Evolutionary conservation across 2,113 vertebrate species (phyloP), one percentile per base, ranked within the genome.

Genomic region (Lasiurus borealis): DNA sequence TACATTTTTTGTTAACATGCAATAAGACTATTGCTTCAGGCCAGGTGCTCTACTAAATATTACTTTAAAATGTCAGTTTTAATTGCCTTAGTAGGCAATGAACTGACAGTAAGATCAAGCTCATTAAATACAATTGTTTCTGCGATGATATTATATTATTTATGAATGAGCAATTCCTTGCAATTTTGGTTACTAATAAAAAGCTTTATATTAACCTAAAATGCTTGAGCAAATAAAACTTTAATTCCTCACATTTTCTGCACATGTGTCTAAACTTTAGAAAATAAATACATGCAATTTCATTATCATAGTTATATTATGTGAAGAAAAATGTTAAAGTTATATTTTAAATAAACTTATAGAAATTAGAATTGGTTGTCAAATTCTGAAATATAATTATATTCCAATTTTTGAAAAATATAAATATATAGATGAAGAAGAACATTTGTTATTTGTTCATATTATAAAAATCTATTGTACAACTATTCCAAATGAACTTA

Each of bases 51-150:
- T 80, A n/a, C 27, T 91, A 77, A 71, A 66, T 44, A 46, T 15
- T 69, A 36, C 48, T 34, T 81, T 81, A 85, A 94, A 73, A 66
- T 71, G 34, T 88, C 77, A 88, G 18, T 83, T 88, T 88, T 21
- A 40, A 71, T 31, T 88, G 72, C 31, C 3, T 83, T 59, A 50
- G 16, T 91, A 34, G 84, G 50, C 57, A 52, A 6, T 73, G 25
- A 50, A 57, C 40, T 29, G 12, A 84, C 14, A 44, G 31, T 81
- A 44, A 80, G 29, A 88, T 36, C 36, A 83, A 75, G 46, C 1
- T 82, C 36, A 85, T 85, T 81, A 85, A 88, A 84, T 76, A 34
- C 23, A 92, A 57, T n/a, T 87, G 82, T 80, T 84, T 80, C 72
- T 95, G 31, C 36, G 36, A 64, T 81, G 8, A 48, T 48, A 83